These are phyloP conservation scores for Mesodorylaimus sp. DNA, from an alignment of 2,888 invertebrate genomes.

Conservation along the genomic window DNA sequence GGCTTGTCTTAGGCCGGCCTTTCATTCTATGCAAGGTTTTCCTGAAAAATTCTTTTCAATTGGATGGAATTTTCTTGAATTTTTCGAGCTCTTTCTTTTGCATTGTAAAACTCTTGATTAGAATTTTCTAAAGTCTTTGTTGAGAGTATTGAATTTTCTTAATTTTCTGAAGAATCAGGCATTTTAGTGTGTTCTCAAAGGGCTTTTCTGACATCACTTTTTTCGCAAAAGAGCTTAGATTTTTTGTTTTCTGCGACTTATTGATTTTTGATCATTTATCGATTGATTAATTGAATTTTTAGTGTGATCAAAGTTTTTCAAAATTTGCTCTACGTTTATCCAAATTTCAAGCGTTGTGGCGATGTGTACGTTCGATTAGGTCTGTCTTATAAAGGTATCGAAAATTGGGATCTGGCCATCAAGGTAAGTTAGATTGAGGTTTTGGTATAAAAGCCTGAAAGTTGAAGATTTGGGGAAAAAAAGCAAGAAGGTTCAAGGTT, in stretches of 20 bases:
- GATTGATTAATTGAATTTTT: slow-evolving; percentile 14
- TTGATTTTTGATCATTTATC: background rate
- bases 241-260: background rate
- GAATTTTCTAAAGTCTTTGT: no score
- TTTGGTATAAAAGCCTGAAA: slow-evolving; percentile 2
- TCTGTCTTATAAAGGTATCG: slow-evolving; percentile 84
- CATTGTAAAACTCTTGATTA: slow-evolving; percentile 1
- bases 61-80: no score
- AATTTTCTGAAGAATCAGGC: no score
- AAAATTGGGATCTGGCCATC: slow-evolving; percentile 70
- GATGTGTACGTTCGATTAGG: slow-evolving; percentile 91
- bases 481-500: no score
- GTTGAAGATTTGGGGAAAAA: background rate
- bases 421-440: slow-evolving; percentile 41
- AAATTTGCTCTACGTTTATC: slow-evolving; percentile 79
- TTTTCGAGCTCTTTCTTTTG: no score
- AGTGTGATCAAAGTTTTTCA: slow-evolving; percentile 91
- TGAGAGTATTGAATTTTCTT: no score
- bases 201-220: no score
- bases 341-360: slow-evolving; percentile 72
- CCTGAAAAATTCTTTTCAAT: no score
- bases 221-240: background rate
- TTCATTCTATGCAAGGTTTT: no score
- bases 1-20: no score
- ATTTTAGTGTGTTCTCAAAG: no score